phyloP scores from a whole-genome alignment of 2,888 invertebrate genomes.

The Aelia acuminata region DNA sequence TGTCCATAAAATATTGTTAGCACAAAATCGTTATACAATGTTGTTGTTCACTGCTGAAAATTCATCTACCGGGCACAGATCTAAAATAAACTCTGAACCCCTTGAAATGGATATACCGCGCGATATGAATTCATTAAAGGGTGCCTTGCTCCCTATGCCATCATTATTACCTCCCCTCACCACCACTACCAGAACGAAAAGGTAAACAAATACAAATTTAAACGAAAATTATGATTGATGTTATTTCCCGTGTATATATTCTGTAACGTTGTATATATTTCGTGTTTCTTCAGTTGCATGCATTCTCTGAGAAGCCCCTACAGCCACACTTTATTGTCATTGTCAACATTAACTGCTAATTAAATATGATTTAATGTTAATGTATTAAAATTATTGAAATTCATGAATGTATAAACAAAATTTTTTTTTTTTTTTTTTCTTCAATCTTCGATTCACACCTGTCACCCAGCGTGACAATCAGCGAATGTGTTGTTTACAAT shows the following conservation, averaged over 20 bases:
- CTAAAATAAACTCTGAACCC: slow-evolving; percentile 30
- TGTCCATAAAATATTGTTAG: slow-evolving; percentile 8
- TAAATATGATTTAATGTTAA: too few relatives aligned
- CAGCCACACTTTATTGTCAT: too few relatives aligned
- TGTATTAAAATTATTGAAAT: too few relatives aligned
- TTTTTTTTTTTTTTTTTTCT: too few relatives aligned
- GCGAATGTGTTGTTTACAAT: too few relatives aligned
- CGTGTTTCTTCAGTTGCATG: background rate
- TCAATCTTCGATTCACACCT: too few relatives aligned
- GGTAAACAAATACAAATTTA: slow-evolving; percentile 14
- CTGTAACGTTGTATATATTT: background rate
- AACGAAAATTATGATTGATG: slow-evolving; percentile 21
- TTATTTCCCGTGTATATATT: background rate
- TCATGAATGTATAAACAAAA: too few relatives aligned
- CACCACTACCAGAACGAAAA: background rate
- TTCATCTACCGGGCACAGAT: background rate
- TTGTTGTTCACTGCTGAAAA: slow-evolving; percentile 20
- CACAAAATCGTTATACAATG: slow-evolving; percentile 11
- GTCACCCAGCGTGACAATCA: too few relatives aligned
- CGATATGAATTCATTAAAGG: slow-evolving; percentile 34
- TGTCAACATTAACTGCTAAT: too few relatives aligned
- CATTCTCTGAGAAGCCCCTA: background rate
- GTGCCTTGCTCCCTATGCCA: background rate
- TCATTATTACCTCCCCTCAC: background rate
- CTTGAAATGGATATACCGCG: slow-evolving; percentile 22